phyloP scores from a whole-genome alignment of 2,113 vertebrate genomes.

The Phocoena sinus region DNA sequence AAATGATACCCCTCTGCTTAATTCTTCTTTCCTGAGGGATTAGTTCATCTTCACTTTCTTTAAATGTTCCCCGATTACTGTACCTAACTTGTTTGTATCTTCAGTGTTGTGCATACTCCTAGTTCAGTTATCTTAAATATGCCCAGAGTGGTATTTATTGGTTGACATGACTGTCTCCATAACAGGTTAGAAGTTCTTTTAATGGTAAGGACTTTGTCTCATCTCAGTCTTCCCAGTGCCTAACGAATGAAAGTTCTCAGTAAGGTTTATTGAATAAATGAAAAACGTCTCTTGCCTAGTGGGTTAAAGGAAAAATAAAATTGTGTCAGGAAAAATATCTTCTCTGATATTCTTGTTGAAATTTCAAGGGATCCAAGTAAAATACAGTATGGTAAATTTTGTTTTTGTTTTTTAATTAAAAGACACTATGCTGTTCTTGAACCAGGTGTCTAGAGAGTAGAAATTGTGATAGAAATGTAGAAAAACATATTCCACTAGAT shows the following conservation, averaged over 20 bases:
- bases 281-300: neutral
- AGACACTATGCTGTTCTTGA: neutral
- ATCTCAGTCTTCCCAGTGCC: neutral
- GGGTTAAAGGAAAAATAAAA: slow-evolving; percentile 12
- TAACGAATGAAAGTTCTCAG: neutral
- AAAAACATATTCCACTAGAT: neutral
- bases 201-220: neutral
- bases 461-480: neutral
- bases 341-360: neutral
- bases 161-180: neutral
- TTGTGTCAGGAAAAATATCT: neutral
- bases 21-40: neutral
- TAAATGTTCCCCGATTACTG: neutral
- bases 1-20: neutral
- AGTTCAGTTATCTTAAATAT: neutral
- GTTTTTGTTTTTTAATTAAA: neutral
- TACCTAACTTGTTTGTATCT: neutral
- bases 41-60: neutral
- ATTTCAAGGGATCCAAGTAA: neutral
- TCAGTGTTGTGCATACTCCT: neutral
- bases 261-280: slow-evolving; percentile 19
- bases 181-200: neutral
- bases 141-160: neutral
- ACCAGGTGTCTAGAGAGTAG: neutral
- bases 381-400: neutral